Percentiles rank a stretch among this genome's conserved stretches.
Evolutionary conservation across 2,113 vertebrate genomes (phyloP).

Genomic region (Chlorocebus sabaeus): DNA sequence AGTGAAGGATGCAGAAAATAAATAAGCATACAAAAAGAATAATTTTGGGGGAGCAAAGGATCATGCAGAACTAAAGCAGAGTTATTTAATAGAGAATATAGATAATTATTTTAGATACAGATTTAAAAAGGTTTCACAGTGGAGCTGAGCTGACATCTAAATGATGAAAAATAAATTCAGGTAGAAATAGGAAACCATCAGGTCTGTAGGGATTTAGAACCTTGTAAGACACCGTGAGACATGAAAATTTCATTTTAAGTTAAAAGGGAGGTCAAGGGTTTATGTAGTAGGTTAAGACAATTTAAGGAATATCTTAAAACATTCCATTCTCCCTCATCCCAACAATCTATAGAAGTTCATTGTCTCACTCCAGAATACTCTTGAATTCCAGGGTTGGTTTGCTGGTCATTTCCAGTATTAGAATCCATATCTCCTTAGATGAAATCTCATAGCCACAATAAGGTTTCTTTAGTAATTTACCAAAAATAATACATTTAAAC

Average conservation of each 20-base stretch:
- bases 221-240: background rate
- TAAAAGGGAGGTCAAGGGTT: background rate
- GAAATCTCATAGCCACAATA: background rate
- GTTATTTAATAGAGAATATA: background rate
- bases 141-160: background rate
- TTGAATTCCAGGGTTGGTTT: background rate
- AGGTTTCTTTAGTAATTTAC: background rate
- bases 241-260: background rate
- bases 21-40: background rate
- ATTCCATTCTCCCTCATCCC: background rate
- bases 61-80: background rate
- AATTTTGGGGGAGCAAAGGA: background rate
- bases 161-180: background rate
- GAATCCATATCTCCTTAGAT: background rate
- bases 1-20: background rate
- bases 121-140: background rate
- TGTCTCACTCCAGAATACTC: background rate
- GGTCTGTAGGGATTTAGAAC: background rate
- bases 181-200: background rate
- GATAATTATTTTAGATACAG: background rate
- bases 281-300: background rate
- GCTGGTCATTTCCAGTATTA: background rate
- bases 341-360: background rate
- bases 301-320: background rate
- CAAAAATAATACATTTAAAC: background rate